phyloP scores from a whole-genome alignment of 2,113 vertebrate species.

The Nerophis ophidion region DNA sequence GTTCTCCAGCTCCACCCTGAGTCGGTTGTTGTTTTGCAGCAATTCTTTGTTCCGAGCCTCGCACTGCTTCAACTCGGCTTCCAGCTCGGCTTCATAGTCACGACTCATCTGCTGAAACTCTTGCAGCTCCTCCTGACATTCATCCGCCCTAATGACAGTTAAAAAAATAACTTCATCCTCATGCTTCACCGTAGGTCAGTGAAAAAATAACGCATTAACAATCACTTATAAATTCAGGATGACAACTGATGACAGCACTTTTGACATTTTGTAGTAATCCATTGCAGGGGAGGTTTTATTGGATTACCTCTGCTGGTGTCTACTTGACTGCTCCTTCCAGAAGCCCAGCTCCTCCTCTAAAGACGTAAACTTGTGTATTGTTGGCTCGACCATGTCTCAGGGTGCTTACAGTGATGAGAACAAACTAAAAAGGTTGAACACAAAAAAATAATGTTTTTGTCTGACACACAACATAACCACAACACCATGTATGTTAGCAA shows the following conservation, averaged over 20 bases:
- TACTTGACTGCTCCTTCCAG: slow-evolving; percentile 84
- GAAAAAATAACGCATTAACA: not conserved
- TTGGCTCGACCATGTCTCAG: slow-evolving; percentile 75
- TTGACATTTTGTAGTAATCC: not conserved
- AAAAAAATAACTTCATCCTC: not conserved
- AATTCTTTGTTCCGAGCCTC: slow-evolving; percentile 90
- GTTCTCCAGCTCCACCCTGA: slow-evolving; percentile 83
- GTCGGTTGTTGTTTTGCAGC: slow-evolving; percentile 79
- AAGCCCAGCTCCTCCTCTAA: slow-evolving; percentile 81
- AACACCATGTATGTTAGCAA: not conserved
- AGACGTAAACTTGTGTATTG: slow-evolving; percentile 74
- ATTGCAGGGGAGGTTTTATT: too few relatives aligned
- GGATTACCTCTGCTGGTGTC: slow-evolving; percentile 81
- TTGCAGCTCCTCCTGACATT: slow-evolving; percentile 82
- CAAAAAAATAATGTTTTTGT: not conserved
- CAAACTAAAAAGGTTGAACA: not conserved
- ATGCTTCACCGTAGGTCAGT: not conserved
- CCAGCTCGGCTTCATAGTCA: slow-evolving; percentile 94
- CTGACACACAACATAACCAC: not conserved
- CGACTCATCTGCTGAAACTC: slow-evolving; percentile 97
- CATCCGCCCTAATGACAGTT: slow-evolving; percentile 74
- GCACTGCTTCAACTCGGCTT: slow-evolving; percentile 86
- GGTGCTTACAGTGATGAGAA: slow-evolving; percentile 1
- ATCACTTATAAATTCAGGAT: not conserved
- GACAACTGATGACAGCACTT: not conserved